Base-by-base conservation (phyloP, 2,113 vertebrate genomes). In the Centrocercus urophasianus region DNA sequence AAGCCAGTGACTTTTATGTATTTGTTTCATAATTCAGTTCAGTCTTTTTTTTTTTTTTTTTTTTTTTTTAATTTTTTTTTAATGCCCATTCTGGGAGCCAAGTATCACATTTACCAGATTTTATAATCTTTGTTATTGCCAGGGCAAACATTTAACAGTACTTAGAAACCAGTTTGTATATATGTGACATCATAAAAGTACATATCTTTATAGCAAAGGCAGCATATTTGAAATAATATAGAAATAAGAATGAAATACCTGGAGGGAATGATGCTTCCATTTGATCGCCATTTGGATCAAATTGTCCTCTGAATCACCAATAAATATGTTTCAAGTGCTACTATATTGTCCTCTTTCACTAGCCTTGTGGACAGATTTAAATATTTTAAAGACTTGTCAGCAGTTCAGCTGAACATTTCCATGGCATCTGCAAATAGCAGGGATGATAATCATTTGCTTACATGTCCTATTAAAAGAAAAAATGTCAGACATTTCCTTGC, bases 341-440 rank as follows among this genome's bases (percentile, higher is more conserved):
- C 73, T 73, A 45, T 78, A 14, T 48, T 34, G 25, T 85, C 63
- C 22, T 82, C 72, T 73, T 91, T 92, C 74, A 54, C 14, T 86
- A 54, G 36, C n/a, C 57, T 72, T 27, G 45, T 47, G 42, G 67
- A 78, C 88, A 90, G 34, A 91, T 93, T 93, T 91, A 95, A 95
- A 93, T 52, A 94, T 92, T 86, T 52, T 71, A 83, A 74, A 64
- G 89, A 61, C 92, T 85, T 96, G 64, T 94, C 91, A 94, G n/a
- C 36, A 69, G 50, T 93, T 91, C 69, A 91, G 71, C 47, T 82
- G 56, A 90, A 50, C 94, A 86, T 59, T 95, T 96, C 81, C 73
- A 66, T 85, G 83, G 75, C 76, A 93, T 96, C 93, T 93, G 72
- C 72, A 95, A 96, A 97, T 48, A 97, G 69, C 56, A 86, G 75